Evolutionary conservation across 2,797 vertebrate genomes (phyloP), one percentile per base, ranked within the genome.

Genomic region (Cyprinella venusta): DNA sequence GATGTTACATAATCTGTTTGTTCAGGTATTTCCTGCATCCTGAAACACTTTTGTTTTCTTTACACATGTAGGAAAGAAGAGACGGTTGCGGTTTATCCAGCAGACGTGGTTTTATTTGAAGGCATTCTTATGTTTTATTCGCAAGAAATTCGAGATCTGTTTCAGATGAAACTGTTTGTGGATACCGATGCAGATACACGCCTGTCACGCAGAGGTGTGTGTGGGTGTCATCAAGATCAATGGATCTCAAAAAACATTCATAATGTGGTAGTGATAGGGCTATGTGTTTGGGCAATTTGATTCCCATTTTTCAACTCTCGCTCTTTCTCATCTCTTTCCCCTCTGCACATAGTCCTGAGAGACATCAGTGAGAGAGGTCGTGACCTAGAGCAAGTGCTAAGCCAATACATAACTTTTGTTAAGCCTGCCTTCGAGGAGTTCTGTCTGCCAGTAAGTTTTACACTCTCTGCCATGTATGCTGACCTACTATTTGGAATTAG

Each of bases 361-460:
- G 97, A 98, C 89, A 98, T 98, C 88, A 96, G 94, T 1, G 96
- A 98, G 71, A 90, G 96, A 83, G 97, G 96, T 45, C 91, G 97
- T 79, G 97, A 98, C 91, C 91, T 98, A 26, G 97, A 98, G 86
- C 96, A 98, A 87, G 93, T 98, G 71, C 89, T 99, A 0, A 94
- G 94, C 1, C 97, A 99, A 91, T 98, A 99, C 86, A 98, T 98
- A 76, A 97, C 95, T 3, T 98, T 99, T 2, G 97, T 99, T 88
- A 99, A 98, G 88, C 97, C 97, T 80, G 97, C 97, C 74, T 99
- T 98, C 5, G 97, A 98, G 92, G 97, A 98, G 90, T 99, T 98
- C 94, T 98, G 97, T 90, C 92, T 98, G 90, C 97, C 97, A 82
- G 97, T 98, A 92, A 96, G 96, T 94, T 50, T 13, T 50, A 4